phyloP scores from a whole-genome alignment of 2,888 invertebrate species.

The Coelinius sp. region DNA sequence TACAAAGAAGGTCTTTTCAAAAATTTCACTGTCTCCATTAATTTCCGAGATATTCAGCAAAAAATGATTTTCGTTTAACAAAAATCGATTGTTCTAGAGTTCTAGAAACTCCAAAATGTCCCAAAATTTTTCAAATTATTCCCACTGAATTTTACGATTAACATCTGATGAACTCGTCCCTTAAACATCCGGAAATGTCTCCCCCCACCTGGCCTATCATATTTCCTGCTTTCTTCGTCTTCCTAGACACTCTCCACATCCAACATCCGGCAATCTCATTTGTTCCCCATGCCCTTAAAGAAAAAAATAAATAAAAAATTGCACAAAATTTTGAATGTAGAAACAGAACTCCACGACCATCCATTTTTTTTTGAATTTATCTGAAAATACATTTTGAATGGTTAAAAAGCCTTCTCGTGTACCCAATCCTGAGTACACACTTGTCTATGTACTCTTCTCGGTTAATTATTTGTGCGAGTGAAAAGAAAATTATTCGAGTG shows the following conservation, averaged over 20 bases:
- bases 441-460: background rate
- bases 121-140: background rate
- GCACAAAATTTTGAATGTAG: background rate
- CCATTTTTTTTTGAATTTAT: background rate
- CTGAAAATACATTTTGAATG: background rate
- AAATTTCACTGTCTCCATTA: no score
- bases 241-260: background rate
- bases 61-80: no score
- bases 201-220: slow-evolving; percentile 1
- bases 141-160: background rate
- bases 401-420: slow-evolving; percentile 10
- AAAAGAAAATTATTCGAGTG: background rate
- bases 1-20: no score
- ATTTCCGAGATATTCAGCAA: no score
- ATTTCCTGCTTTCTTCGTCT: slow-evolving; percentile 10
- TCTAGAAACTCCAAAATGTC: background rate
- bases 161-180: no score
- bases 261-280: background rate
- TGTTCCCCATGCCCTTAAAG: background rate
- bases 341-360: background rate
- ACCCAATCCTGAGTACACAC: slow-evolving; percentile 6
- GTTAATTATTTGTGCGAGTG: background rate
- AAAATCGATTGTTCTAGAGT: background rate
- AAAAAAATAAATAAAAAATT: background rate
- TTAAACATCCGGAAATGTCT: background rate